These are phyloP conservation scores for Ophion obscuratus DNA, from an alignment of 2,888 invertebrate genomes.

Conservation along the genomic window DNA sequence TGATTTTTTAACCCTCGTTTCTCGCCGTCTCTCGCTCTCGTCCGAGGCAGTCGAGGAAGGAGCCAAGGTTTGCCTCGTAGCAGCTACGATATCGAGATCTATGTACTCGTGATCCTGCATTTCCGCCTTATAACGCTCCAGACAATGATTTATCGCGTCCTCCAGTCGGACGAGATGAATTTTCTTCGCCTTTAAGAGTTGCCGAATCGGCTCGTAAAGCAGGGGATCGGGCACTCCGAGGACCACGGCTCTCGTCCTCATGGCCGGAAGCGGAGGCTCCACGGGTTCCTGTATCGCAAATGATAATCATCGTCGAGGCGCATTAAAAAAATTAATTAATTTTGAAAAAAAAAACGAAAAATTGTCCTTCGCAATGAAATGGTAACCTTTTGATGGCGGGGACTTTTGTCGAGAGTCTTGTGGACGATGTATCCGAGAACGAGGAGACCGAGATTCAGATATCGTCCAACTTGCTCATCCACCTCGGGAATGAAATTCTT, in stretches of 20 bases:
- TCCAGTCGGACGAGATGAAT: constrained; percentile 85
- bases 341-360: background rate
- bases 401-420: constrained; percentile 84
- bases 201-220: constrained; percentile 82
- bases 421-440: constrained; percentile 86
- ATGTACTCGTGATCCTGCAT: constrained; percentile 85
- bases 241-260: constrained; percentile 83
- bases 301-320: too few relatives aligned
- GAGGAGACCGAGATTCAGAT: constrained; percentile 80
- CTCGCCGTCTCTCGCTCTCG: constrained; percentile 78
- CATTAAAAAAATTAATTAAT: background rate
- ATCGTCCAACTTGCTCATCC: constrained; percentile 83
- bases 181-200: constrained; percentile 82
- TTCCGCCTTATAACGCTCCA: constrained; percentile 86
- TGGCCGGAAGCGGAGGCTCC: constrained; percentile 83
- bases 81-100: constrained; percentile 78
- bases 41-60: constrained; percentile 83
- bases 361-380: too few relatives aligned
- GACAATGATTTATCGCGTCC: constrained; percentile 86
- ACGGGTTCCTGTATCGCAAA: constrained; percentile 70
- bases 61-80: constrained; percentile 51
- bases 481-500: constrained; percentile 84
- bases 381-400: constrained; percentile 80
- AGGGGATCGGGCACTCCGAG: constrained; percentile 83
- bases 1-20: constrained; percentile 74